A percentile compares a stretch with the other conserved stretches of the same genome.
These are phyloP conservation scores for Delia radicum DNA, from an alignment of 1,140 invertebrate genomes.

Conservation along the genomic window DNA sequence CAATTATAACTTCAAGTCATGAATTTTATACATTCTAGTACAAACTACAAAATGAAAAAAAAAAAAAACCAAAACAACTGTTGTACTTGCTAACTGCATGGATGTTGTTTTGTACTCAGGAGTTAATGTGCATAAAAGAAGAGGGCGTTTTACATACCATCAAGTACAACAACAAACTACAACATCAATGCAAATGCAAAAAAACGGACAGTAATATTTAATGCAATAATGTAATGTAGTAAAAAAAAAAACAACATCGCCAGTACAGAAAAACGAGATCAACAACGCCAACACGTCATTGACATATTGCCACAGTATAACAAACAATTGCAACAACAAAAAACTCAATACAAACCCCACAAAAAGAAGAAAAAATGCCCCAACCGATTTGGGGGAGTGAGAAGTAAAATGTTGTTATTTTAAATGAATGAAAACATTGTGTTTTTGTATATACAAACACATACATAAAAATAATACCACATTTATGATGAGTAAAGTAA, in stretches of 20 bases:
- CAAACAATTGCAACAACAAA: background rate
- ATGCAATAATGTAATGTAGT: slow-evolving; percentile 1
- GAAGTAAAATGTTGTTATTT: background rate
- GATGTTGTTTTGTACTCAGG: background rate
- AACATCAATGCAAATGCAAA: background rate
- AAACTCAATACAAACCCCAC: background rate
- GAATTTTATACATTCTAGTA: background rate
- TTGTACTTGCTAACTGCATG: background rate
- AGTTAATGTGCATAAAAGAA: slow-evolving; percentile 4
- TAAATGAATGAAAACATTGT: slow-evolving; percentile 10
- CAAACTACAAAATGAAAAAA: background rate
- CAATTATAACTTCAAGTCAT: background rate
- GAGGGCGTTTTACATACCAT: slow-evolving; percentile 8
- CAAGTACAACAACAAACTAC: background rate
- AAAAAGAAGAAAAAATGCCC: background rate
- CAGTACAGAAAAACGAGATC: slow-evolving; percentile 2
- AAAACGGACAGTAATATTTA: slow-evolving; percentile 7
- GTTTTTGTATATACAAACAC: background rate
- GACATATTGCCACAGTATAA: slow-evolving; percentile 16
- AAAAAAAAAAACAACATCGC: slow-evolving; percentile 5
- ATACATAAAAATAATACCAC: background rate
- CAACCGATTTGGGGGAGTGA: background rate
- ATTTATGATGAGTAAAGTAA: slow-evolving; percentile 1
- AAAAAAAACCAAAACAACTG: background rate
- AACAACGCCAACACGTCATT: slow-evolving; percentile 20